These are phyloP conservation scores for Aphaenogaster rudis DNA, from an alignment of 1,140 invertebrate species.

Conservation along the genomic window DNA sequence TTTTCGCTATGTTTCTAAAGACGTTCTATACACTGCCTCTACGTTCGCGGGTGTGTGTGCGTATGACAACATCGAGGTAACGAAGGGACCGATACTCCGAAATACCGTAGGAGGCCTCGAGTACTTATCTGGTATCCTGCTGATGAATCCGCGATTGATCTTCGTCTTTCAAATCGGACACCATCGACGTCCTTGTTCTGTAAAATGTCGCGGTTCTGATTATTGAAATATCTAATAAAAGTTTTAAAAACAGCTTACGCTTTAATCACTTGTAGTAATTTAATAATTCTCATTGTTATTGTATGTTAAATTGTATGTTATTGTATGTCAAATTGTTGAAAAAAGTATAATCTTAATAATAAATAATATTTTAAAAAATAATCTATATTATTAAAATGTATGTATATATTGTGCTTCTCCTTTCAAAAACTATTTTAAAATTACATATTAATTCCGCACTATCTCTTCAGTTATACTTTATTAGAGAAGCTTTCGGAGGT, in stretches of 20 bases:
- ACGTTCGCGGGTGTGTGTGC: conserved; percentile 76
- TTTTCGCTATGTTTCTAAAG: conserved; percentile 72
- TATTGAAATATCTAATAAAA: neutral
- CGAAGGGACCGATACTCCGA: conserved; percentile 67
- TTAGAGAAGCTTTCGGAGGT: neutral
- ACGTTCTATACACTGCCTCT: conserved; percentile 78
- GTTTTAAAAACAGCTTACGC: neutral
- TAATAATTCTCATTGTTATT: too few relatives aligned
- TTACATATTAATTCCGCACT: neutral
- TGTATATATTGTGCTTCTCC: neutral
- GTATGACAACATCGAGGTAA: conserved; percentile 80
- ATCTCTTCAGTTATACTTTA: neutral
- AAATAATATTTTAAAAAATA: conserved; percentile 4
- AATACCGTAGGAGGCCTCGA: conserved; percentile 62
- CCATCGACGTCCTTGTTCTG: conserved; percentile 52
- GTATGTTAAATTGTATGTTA: too few relatives aligned
- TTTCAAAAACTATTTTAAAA: neutral
- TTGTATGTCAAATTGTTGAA: neutral
- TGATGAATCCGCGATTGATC: conserved; percentile 62
- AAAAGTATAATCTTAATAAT: neutral
- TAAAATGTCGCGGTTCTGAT: conserved; percentile 8
- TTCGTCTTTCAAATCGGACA: conserved; percentile 28
- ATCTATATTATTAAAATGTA: neutral
- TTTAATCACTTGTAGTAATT: neutral
- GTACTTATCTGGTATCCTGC: conserved; percentile 82